Percentiles rank a stretch among this genome's conserved stretches.
phyloP scores from a whole-genome alignment of 2,797 vertebrate genomes.

The Enteromius argenteus region DNA sequence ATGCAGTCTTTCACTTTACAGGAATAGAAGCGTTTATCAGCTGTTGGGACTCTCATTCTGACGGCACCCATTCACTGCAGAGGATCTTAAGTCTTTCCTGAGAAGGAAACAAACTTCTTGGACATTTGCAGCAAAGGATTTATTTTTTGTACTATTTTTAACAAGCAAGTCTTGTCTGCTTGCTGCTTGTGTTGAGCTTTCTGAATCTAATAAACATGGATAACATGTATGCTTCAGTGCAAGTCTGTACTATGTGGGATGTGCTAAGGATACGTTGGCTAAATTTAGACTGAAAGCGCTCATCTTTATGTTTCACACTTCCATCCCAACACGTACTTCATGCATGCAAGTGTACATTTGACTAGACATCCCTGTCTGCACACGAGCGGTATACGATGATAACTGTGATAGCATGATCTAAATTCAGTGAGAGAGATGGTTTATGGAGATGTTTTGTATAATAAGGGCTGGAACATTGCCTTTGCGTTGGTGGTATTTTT shows the following conservation, averaged over 20 bases:
- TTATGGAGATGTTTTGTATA: too few species aligned
- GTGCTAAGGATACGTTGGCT: background rate
- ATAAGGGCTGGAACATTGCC: background rate
- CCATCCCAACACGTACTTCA: background rate
- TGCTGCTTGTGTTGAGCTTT: background rate
- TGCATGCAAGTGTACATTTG: background rate
- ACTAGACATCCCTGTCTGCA: background rate
- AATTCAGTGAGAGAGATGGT: background rate
- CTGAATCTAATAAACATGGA: background rate
- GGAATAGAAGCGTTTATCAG: too few species aligned
- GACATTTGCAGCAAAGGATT: background rate
- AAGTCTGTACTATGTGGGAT: conserved; percentile 3
- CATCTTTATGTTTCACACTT: conserved; percentile 1
- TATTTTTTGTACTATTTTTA: background rate
- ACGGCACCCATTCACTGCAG: background rate
- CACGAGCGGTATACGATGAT: background rate
- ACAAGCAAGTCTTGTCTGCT: background rate
- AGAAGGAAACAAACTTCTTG: background rate
- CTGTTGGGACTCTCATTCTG: too few species aligned
- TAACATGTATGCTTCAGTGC: background rate
- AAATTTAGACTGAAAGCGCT: background rate
- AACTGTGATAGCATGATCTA: background rate
- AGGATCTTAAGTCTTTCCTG: background rate
- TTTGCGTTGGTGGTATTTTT: background rate
- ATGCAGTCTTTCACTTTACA: background rate